These are phyloP conservation scores for Poeciliopsis gracilis DNA, from an alignment of 2,797 vertebrate species.

Conservation along the genomic window DNA sequence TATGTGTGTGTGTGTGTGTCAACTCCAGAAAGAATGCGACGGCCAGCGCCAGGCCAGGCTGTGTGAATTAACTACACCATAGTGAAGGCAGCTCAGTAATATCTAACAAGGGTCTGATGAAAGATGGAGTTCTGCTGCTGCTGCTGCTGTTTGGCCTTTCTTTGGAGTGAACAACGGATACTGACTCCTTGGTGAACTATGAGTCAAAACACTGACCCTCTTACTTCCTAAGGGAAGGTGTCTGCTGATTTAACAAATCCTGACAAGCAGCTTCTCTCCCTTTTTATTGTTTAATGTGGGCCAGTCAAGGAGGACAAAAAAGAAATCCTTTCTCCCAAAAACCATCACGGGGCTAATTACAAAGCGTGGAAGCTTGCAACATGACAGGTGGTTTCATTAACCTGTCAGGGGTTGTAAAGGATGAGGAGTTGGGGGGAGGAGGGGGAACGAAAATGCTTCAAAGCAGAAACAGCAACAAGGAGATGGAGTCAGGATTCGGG, in stretches of 20 bases:
- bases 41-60: conserved; percentile 41
- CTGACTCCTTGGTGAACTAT: conserved; percentile 54
- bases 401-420: conserved; percentile 3
- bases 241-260: conserved; percentile 62
- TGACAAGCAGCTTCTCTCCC: conserved; percentile 45
- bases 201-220: conserved; percentile 58
- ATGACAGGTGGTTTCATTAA: not conserved
- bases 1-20: conserved; percentile 1
- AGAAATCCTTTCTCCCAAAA: conserved; percentile 4
- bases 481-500: not conserved
- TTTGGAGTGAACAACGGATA: conserved; percentile 35
- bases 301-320: conserved; percentile 44
- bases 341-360: conserved; percentile 1
- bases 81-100: conserved; percentile 34
- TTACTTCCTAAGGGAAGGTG: conserved; percentile 51
- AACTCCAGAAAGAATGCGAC: conserved; percentile 46
- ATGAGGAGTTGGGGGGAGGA: not conserved
- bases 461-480: not conserved
- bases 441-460: not conserved
- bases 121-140: conserved; percentile 23
- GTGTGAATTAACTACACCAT: conserved; percentile 49
- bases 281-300: conserved; percentile 44
- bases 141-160: conserved; percentile 19
- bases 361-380: not conserved
- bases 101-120: conserved; percentile 38